Base-by-base conservation (phyloP, 2,888 invertebrate genomes). In the Volucella inanis region DNA sequence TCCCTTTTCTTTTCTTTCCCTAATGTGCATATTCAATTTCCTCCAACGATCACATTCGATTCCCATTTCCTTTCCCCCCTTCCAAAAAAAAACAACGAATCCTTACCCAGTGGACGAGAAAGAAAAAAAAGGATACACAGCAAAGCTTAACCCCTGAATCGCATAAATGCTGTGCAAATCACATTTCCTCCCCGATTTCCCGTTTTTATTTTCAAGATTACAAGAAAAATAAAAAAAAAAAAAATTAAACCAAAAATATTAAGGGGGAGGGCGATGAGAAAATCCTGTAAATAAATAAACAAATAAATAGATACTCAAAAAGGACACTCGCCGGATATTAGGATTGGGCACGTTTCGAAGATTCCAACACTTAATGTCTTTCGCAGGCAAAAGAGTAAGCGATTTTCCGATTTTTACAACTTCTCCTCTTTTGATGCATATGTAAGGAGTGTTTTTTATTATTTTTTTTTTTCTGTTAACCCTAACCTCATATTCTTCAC, bases 21-120 rank as follows among this genome's bases (percentile, higher is more conserved):
- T 67, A 75, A 80, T 68, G 62, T 68, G 75, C 62, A 70, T 57
- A 81, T 81, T 81, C 81, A 81, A 81, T 81, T 81, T 81, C 68
- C 70, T 68, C 64, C 67, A 75, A 75, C 62, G 62, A 62, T 70
- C 62, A 70, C 75, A 70, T 81, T 75, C 61, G 75, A 75, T 81
- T 75, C 64, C 50, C 75, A 75, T 80, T 80, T 65, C 15, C 39
- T 1, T n/a, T 14, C 14, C 41, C 39, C 14, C 50, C 18, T 0
- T 1, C n/a, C 52, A 52, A 45, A 45, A 45, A 39, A 41, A 59
- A 22, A 10, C 18, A 64, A 70, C 70, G 71, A 55, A 72, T 61
- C 61, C 70, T 41, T 22, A 1, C 2, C 18, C 71, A 45, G 12
- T 15, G 11, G 18, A 38, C 15, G 6, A 62, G 31, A 31, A 47